Conservation (phyloP, 2,888 invertebrate species). For the Prostheceraeus crozeri region DNA sequence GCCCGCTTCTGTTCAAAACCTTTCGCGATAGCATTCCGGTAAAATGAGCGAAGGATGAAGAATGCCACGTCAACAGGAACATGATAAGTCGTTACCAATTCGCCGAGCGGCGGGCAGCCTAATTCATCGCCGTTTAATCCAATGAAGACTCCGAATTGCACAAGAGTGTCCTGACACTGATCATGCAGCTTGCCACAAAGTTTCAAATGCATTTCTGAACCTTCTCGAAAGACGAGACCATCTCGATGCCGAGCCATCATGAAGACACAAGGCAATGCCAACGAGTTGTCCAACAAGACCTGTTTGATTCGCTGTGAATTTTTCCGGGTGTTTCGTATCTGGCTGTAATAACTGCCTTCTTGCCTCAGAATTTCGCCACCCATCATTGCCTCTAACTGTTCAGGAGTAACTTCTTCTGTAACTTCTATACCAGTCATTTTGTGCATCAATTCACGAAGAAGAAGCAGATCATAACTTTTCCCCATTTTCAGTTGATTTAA, state of each 20-base stretch:
- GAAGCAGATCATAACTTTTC: conserved; percentile 74
- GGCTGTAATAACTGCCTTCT: conserved; percentile 90
- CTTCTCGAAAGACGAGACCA: conserved; percentile 70
- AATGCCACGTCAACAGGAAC: conserved; percentile 95
- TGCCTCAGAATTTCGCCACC: conserved; percentile 67
- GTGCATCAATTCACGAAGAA: conserved; percentile 91
- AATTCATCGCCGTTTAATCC: conserved; percentile 91
- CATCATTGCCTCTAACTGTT: conserved; percentile 89
- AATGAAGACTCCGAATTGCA: conserved; percentile 92
- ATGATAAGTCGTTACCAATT: conserved; percentile 80
- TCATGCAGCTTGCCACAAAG: conserved; percentile 71
- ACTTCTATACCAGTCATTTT: conserved; percentile 99
- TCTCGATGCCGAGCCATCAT: conserved; percentile 93
- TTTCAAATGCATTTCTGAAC: conserved; percentile 59
- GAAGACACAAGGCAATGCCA: conserved; percentile 78
- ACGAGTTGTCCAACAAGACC: conserved; percentile 80
- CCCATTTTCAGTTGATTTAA: conserved; percentile 91
- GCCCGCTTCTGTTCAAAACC: too few relatives aligned
- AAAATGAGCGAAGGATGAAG: conserved; percentile 81
- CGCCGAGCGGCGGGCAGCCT: conserved; percentile 74
- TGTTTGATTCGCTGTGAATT: conserved; percentile 89
- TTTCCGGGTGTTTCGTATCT: conserved; percentile 88
- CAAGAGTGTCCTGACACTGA: conserved; percentile 92
- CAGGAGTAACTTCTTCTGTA: conserved; percentile 85
- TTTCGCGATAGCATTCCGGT: too few relatives aligned